Conservation (phyloP, 2,888 invertebrate genomes). For the Gisinianus flammeolus region DNA sequence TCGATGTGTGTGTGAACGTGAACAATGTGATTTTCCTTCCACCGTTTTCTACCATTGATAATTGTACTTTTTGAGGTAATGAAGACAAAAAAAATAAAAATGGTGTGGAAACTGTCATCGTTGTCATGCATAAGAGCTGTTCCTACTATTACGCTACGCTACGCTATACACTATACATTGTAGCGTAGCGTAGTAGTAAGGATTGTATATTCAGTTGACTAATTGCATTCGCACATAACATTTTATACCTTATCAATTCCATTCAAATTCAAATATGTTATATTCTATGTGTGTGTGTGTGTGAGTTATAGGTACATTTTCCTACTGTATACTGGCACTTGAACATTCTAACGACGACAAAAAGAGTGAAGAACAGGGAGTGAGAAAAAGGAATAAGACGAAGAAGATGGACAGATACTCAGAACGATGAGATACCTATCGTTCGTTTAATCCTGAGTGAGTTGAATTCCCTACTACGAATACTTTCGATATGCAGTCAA, state of each 20-base stretch:
- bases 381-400: background rate
- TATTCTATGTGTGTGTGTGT: too few relatives aligned
- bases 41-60: slow-evolving; percentile 43
- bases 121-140: slow-evolving; percentile 37
- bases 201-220: background rate
- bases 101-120: slow-evolving; percentile 35
- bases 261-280: too few relatives aligned
- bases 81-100: slow-evolving; percentile 47
- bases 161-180: too few relatives aligned
- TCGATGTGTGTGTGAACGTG: slow-evolving; percentile 25
- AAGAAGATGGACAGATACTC: background rate
- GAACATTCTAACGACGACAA: background rate
- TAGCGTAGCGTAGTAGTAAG: background rate
- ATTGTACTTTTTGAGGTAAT: slow-evolving; percentile 46
- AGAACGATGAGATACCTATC: background rate
- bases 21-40: slow-evolving; percentile 38
- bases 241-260: background rate
- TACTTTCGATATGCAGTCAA: slow-evolving; percentile 27
- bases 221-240: slow-evolving; percentile 26
- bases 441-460: slow-evolving; percentile 1
- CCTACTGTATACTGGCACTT: background rate
- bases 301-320: background rate
- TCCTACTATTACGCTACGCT: too few relatives aligned
- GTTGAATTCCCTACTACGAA: slow-evolving; percentile 8
- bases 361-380: background rate